Evolutionary conservation across 2,113 vertebrate species (phyloP).

Genomic region (Hoplias malabaricus): DNA sequence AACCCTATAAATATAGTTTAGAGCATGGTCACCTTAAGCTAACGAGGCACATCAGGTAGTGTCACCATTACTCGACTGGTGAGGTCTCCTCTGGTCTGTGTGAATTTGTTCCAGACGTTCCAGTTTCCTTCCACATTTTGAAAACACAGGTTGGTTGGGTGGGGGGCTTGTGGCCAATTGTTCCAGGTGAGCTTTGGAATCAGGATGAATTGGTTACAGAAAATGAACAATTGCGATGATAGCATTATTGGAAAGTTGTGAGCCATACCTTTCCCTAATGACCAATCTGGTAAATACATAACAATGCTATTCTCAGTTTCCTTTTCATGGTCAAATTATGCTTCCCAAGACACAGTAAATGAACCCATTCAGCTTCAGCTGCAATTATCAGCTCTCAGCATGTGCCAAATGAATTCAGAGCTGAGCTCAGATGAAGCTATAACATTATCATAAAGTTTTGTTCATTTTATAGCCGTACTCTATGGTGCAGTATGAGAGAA

Average conservation of each 20-base stretch:
- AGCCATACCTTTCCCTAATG: not conserved
- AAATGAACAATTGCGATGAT: no score
- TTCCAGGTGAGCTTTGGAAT: no score
- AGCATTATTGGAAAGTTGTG: not conserved
- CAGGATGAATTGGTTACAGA: no score
- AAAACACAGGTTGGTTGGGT: no score
- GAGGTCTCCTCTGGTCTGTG: no score
- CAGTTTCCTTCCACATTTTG: no score
- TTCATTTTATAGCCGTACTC: not conserved
- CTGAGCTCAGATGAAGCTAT: not conserved
- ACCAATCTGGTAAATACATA: not conserved
- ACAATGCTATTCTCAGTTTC: not conserved
- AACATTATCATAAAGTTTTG: not conserved
- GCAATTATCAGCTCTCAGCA: constrained; percentile 8
- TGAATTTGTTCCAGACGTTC: no score
- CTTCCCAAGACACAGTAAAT: not conserved
- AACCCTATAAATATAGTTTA: no score
- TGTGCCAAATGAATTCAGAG: constrained; percentile 6
- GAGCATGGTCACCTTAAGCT: no score
- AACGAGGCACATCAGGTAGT: no score
- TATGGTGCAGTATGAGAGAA: not conserved
- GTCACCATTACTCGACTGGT: no score
- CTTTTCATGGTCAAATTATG: not conserved
- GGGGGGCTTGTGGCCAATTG: no score
- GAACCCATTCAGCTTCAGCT: not conserved